These are phyloP conservation scores for Boulengeromyrus knoepffleri DNA, from an alignment of 2,113 vertebrate genomes.

Conservation along the genomic window DNA sequence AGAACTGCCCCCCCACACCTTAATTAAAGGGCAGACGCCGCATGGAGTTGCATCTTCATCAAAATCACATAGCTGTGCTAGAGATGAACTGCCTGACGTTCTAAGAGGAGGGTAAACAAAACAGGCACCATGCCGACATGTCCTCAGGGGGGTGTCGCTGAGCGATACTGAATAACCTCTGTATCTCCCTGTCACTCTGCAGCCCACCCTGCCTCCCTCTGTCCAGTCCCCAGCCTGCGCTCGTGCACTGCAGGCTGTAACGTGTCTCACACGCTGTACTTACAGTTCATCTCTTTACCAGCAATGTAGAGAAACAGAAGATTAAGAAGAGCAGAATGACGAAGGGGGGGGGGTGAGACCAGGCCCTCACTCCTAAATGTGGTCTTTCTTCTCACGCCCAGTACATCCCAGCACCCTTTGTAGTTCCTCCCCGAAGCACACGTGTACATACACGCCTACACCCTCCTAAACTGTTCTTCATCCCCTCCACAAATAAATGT, in stretches of 20 bases:
- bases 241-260: background rate
- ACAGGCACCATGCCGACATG: background rate
- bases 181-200: background rate
- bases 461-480: background rate
- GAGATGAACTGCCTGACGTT: background rate
- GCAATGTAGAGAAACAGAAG: background rate
- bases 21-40: slow-evolving; percentile 29
- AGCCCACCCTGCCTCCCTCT: background rate
- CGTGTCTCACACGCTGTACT: background rate
- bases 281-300: background rate
- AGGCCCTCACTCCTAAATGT: background rate
- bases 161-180: background rate
- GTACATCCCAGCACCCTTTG: background rate
- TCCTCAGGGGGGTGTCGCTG: background rate
- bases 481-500: background rate
- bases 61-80: background rate
- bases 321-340: background rate
- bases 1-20: slow-evolving; percentile 49
- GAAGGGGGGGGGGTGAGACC: background rate
- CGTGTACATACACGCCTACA: too few relatives aligned
- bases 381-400: background rate
- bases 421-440: background rate
- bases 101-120: background rate
- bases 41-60: background rate
- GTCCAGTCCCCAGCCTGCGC: background rate